A percentile compares a stretch with the other conserved stretches of the same genome.
Evolutionary conservation across 2,113 vertebrate genomes (phyloP).

Genomic region (Nestor notabilis): DNA sequence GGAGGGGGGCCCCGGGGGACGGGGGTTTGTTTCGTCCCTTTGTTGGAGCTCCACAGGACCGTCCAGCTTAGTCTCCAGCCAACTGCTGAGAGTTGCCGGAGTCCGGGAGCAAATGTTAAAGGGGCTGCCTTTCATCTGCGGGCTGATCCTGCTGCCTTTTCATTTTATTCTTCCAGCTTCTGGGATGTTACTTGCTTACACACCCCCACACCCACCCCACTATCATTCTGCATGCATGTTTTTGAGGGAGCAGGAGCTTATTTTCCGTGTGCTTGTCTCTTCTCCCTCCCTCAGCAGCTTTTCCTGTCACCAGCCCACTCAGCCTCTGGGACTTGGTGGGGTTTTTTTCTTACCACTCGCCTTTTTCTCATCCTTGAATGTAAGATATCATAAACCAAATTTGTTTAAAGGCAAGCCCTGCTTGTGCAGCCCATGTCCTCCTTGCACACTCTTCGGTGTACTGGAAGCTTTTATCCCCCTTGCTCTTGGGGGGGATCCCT

Average conservation of each 20-base stretch:
- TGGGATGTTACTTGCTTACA: slow-evolving; percentile 53
- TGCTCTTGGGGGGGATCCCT: too few relatives aligned
- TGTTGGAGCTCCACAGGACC: slow-evolving; percentile 79
- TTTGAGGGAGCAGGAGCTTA: not conserved
- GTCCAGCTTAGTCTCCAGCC: slow-evolving; percentile 82
- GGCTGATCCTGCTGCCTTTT: slow-evolving; percentile 73
- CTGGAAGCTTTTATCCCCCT: not conserved
- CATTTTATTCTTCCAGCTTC: slow-evolving; percentile 70
- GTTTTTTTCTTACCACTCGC: not conserved
- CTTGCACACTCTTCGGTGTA: not conserved
- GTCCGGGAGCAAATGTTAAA: slow-evolving; percentile 77
- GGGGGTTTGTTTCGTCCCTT: slow-evolving; percentile 78
- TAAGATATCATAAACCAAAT: not conserved
- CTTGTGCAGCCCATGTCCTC: not conserved
- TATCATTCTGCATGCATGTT: slow-evolving; percentile 4
- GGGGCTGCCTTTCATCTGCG: slow-evolving; percentile 78
- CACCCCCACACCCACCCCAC: slow-evolving; percentile 5
- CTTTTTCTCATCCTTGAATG: not conserved
- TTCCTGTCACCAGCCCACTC: not conserved
- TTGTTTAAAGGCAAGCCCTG: not conserved
- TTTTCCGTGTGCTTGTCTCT: not conserved
- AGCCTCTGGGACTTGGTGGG: not conserved
- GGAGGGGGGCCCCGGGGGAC: slow-evolving; percentile 71
- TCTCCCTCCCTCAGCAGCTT: not conserved
- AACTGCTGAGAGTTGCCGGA: slow-evolving; percentile 81